Base-by-base conservation (phyloP, 2,797 vertebrate species). In the Psittacula derbiana region DNA sequence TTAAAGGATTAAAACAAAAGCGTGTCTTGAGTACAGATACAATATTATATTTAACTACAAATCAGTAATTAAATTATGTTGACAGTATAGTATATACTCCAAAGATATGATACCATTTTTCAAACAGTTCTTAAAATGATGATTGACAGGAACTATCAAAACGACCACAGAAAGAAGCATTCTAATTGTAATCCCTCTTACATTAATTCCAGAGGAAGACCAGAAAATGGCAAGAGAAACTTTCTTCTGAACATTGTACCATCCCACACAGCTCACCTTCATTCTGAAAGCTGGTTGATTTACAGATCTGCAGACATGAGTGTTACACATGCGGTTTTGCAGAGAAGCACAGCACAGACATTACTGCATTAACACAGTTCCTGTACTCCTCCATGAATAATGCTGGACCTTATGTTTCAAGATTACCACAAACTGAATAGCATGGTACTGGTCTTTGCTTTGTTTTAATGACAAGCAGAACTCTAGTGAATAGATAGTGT, bases 401-500 rank as follows among this genome's bases (percentile, higher is more conserved):
- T 14, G 5, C 8, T 88, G 33, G 46, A 80, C 30, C 31, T 86
- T 52, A 61, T 14, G 24, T 78, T 91, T 71, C 93, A 86, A 92
- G 74, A 83, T 85, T 28, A 87, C 46, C 21, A 62, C 25, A 57
- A 60, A 70, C 31, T 83, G 80, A 93, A 95, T 87, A 79, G 79
- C 64, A 90, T 30, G 46, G 57, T 85, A 84, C 66, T 80, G 61
- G 61, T 75, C 85, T 95, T 90, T 5, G 18, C 49, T 88, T 72
- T 52, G 25, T 75, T 92, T 90, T 85, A 95, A 96, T 90, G 83
- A 67, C 60, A 95, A 96, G 67, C 52, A 95, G 79, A 95, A 85
- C 57, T 40, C 80, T 64, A 66, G 88, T 23, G 19, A 95, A 89
- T 82, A 95, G 89, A 96, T 95, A 95, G 41, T 40, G 83, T 93